A percentile compares a stretch with the other conserved stretches of the same genome.
phyloP scores from a whole-genome alignment of 1,140 invertebrate genomes.

The Oreohelix idahoensis region DNA sequence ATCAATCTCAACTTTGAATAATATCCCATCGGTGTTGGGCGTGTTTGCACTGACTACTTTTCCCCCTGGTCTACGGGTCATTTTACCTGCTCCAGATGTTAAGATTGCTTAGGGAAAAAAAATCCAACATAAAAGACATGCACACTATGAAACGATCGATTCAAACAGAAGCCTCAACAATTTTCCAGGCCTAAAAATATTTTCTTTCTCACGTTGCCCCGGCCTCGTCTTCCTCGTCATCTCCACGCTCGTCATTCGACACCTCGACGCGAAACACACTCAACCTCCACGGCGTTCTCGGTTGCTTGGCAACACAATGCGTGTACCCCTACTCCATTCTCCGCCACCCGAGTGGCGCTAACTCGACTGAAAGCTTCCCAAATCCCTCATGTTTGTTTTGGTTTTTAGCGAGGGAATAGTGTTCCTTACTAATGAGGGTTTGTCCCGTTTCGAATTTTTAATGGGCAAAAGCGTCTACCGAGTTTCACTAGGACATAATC shows the following conservation, averaged over 20 bases:
- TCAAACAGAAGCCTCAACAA: background rate
- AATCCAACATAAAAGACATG: background rate
- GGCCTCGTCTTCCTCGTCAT: background rate
- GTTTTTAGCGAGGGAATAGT: slow-evolving; percentile 9
- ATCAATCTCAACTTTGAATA: too few relatives aligned
- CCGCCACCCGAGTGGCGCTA: background rate
- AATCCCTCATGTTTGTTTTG: slow-evolving; percentile 17
- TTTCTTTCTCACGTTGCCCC: background rate
- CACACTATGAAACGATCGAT: background rate
- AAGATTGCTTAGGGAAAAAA: background rate
- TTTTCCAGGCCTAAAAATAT: background rate
- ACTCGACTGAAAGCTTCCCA: slow-evolving; percentile 8
- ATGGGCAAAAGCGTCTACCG: background rate
- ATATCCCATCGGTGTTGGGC: too few relatives aligned
- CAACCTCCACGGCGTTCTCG: background rate
- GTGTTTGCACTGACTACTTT: too few relatives aligned
- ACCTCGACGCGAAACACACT: background rate
- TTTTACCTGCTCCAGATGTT: background rate
- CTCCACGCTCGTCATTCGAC: background rate
- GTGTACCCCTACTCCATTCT: background rate
- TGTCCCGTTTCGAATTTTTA: slow-evolving; percentile 7
- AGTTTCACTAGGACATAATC: background rate
- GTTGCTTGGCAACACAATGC: slow-evolving; percentile 16
- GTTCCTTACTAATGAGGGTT: slow-evolving; percentile 20
- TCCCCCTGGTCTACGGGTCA: too few relatives aligned